phyloP scores from a whole-genome alignment of 2,888 invertebrate species.

The Pheosia gnoma region DNA sequence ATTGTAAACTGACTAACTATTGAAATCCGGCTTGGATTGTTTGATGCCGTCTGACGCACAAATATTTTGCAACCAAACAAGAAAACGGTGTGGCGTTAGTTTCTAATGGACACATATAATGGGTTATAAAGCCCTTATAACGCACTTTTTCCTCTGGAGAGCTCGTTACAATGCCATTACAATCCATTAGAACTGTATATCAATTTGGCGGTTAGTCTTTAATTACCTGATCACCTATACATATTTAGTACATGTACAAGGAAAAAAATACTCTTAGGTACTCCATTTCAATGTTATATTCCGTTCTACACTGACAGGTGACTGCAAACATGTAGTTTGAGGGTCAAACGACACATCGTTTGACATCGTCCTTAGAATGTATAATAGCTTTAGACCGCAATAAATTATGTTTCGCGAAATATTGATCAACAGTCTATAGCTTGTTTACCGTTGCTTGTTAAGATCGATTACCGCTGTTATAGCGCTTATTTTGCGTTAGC shows the following conservation, averaged over 20 bases:
- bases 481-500: neutral
- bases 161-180: too few species aligned
- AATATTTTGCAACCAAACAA: neutral
- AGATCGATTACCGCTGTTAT: neutral
- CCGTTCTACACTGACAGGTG: neutral
- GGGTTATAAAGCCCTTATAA: too few species aligned
- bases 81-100: neutral
- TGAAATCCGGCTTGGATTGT: conserved; percentile 2
- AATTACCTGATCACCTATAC: too few species aligned
- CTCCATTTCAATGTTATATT: conserved; percentile 4
- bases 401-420: neutral
- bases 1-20: neutral
- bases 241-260: neutral
- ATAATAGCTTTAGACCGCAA: neutral
- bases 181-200: too few species aligned
- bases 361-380: conserved; percentile 2
- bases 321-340: neutral
- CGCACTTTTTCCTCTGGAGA: too few species aligned
- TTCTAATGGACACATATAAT: too few species aligned
- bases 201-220: too few species aligned
- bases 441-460: neutral
- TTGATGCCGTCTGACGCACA: neutral
- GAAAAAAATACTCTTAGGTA: neutral
- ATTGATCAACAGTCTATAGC: neutral
- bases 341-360: neutral